phyloP scores from a whole-genome alignment of 2,888 invertebrate species.

The Troides aeacus region DNA sequence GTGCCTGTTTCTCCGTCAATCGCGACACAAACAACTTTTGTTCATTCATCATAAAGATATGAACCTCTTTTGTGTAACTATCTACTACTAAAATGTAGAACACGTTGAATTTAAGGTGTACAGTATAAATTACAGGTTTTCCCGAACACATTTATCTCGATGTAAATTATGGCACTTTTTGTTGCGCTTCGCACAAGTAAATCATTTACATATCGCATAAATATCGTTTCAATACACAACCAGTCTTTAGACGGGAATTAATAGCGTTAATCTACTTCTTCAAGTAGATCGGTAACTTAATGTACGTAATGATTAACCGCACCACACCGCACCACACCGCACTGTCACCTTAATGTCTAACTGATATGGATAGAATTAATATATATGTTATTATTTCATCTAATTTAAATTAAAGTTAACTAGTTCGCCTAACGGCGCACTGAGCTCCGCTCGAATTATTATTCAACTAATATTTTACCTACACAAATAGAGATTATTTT shows the following conservation, averaged over 20 bases:
- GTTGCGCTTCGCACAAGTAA: constrained; percentile 29
- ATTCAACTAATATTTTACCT: constrained; percentile 1
- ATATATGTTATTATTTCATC: constrained; percentile 27
- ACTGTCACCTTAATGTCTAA: constrained; percentile 28
- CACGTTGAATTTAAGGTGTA: constrained; percentile 19
- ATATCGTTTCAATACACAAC: constrained; percentile 30
- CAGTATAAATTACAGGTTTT: constrained; percentile 20
- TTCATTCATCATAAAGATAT: constrained; percentile 60
- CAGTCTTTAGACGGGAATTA: constrained; percentile 31
- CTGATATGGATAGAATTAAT: constrained; percentile 28
- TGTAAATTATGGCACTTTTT: constrained; percentile 31
- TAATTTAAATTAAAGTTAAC: constrained; percentile 25
- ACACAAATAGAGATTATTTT: not conserved
- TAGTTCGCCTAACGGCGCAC: constrained; percentile 15
- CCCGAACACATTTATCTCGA: constrained; percentile 27
- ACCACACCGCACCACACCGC: constrained; percentile 23
- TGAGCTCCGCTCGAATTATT: not conserved
- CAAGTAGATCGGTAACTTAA: constrained; percentile 30
- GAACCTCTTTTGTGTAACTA: constrained; percentile 10
- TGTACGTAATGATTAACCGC: constrained; percentile 31
- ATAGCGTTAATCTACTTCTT: constrained; percentile 31
- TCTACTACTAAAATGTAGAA: not conserved
- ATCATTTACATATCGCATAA: constrained; percentile 32
- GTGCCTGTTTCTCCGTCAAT: constrained; percentile 41
- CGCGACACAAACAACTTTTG: constrained; percentile 46